Base-by-base conservation (phyloP, 2,797 vertebrate genomes). In the Muraenolepis orangiensis region DNA sequence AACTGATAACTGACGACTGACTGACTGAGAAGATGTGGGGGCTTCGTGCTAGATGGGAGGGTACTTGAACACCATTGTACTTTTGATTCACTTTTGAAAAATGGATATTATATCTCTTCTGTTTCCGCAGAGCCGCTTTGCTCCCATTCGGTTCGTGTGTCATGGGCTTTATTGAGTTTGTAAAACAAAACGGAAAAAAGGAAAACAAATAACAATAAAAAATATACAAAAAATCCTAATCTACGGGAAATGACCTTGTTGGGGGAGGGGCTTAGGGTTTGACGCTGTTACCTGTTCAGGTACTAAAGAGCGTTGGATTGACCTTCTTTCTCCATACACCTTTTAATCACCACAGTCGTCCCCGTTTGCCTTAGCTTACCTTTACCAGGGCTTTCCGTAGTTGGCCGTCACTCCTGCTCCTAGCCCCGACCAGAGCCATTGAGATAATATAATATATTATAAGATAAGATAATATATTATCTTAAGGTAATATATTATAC, bases 311-410 rank as follows among this genome's bases (percentile, higher is more conserved):
- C 81, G 76, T 68, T 72, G 29, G 74, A 75, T 31, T 83, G 77
- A 80, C 83, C 1, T 14, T 66, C 16, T 86, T 83, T 77, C 78
- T 90, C 82, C 79, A 82, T 76, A 71, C 66, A 77, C 88, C 38
- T 73, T 64, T 69, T 67, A 69, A 74, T 70, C 78, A 88, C 87
- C 87, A 90, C 90, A 91, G 83, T 91, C 83, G 94, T 95, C 93
- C 88, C 93, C 90, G 91, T 95, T 94, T 95, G 95, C 95, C 94
- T 95, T 95, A 93, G 94, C 93, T 94, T 93, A 90, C 89, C 91
- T 66, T 93, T 89, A 93, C 92, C 93, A 90, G 93, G 94, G 87
- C 82, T 89, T 84, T 82, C 82, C 91, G 93, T 93, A 90, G 89
- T 88, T 42, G 82, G 83, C 82, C 72, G 84, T 90, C 93, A 84